These are phyloP conservation scores for Acrocera orbiculus DNA, from an alignment of 2,888 invertebrate genomes.

Conservation along the genomic window DNA sequence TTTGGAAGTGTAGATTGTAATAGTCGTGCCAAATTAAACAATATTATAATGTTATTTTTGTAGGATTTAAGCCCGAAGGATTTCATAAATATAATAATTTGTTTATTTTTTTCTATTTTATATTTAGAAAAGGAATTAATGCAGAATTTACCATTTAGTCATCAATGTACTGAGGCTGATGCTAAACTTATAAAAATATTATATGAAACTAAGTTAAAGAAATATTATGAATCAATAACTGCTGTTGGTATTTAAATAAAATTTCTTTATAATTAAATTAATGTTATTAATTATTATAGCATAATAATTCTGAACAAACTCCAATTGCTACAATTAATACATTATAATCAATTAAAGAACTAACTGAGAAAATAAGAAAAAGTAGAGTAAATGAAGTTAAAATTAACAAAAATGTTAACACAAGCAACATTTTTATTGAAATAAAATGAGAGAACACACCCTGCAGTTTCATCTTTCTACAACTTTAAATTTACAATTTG, in stretches of 20 bases:
- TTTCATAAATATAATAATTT: too few relatives aligned
- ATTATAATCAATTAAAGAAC: conserved; percentile 24
- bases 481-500: too few relatives aligned
- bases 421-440: too few relatives aligned
- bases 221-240: conserved; percentile 51
- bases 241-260: too few relatives aligned
- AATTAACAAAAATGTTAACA: conserved; percentile 18
- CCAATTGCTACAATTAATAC: conserved; percentile 24
- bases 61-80: too few relatives aligned
- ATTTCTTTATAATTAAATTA: too few relatives aligned
- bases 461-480: too few relatives aligned
- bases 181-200: conserved; percentile 53
- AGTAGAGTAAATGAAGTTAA: conserved; percentile 20
- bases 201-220: conserved; percentile 70
- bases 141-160: conserved; percentile 32
- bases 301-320: conserved; percentile 21
- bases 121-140: conserved; percentile 28
- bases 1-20: too few relatives aligned
- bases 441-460: too few relatives aligned
- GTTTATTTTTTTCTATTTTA: not conserved
- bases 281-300: conserved; percentile 7
- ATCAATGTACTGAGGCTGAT: conserved; percentile 42
- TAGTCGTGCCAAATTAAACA: too few relatives aligned
- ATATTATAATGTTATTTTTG: too few relatives aligned
- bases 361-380: conserved; percentile 23